These are phyloP conservation scores for Eulemur rubriventer DNA, from an alignment of 2,797 vertebrate species.

Conservation along the genomic window DNA sequence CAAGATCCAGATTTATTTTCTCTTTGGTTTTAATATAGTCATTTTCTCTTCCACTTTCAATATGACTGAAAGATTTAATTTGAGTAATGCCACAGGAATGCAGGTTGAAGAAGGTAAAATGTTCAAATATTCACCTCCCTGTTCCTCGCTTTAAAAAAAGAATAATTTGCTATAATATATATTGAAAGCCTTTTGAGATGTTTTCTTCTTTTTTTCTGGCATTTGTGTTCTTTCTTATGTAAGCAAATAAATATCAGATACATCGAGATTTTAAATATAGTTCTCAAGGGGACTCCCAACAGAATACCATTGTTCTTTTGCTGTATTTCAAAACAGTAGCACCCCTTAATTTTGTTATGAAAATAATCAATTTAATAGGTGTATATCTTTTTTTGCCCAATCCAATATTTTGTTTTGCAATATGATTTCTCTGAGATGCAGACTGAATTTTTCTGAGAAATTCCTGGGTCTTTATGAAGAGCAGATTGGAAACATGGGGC, in stretches of 20 bases:
- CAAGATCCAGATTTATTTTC: conserved; percentile 70
- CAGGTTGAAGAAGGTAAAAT: conserved; percentile 59
- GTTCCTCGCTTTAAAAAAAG: conserved; percentile 40
- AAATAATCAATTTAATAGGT: conserved; percentile 29
- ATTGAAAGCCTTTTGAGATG: not conserved
- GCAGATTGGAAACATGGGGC: not conserved
- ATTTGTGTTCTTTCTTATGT: conserved; percentile 35
- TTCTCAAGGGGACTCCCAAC: conserved; percentile 28
- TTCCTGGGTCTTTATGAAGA: not conserved
- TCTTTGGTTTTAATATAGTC: conserved; percentile 73
- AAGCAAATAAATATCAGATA: conserved; percentile 45
- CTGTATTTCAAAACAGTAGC: not conserved
- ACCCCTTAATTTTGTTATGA: conserved; percentile 36
- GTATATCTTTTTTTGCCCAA: not conserved
- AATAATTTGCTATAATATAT: conserved; percentile 46
- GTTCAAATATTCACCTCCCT: conserved; percentile 54
- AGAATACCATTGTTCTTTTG: conserved; percentile 13
- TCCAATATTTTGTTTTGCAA: conserved; percentile 24
- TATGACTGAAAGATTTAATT: conserved; percentile 71
- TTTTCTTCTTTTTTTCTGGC: not conserved
- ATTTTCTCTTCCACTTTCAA: conserved; percentile 71
- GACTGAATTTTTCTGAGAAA: not conserved
- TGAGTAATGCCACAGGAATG: conserved; percentile 77
- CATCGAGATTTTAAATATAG: not conserved
- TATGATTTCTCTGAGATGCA: not conserved